Evolutionary conservation across 2,797 vertebrate genomes (phyloP).

Genomic region (Coreius guichenoti): DNA sequence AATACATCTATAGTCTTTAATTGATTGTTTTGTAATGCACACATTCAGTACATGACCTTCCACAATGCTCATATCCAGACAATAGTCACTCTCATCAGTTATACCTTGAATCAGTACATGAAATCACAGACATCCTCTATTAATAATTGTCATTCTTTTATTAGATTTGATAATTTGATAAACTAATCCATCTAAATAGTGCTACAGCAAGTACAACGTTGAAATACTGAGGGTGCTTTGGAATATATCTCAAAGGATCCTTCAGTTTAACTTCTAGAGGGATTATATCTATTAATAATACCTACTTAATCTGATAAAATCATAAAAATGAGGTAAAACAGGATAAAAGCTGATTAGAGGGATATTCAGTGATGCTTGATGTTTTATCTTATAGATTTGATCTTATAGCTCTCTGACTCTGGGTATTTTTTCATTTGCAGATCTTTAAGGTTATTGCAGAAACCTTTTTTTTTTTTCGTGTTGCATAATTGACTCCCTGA

Average conservation of each 20-base stretch:
- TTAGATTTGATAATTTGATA: conserved; percentile 5
- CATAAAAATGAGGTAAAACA: conserved; percentile 22
- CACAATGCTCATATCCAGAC: background rate
- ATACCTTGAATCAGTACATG: background rate
- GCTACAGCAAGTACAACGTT: background rate
- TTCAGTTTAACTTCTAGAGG: conserved; percentile 9
- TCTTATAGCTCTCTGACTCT: conserved; percentile 43
- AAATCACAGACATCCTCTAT: background rate
- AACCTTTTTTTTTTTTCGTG: conserved; percentile 73
- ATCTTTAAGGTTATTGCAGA: conserved; percentile 75
- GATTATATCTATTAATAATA: conserved; percentile 26
- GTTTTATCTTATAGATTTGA: conserved; percentile 40
- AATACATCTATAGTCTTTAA: background rate
- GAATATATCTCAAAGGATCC: conserved; percentile 8
- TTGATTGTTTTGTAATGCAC: background rate
- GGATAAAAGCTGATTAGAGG: conserved; percentile 22
- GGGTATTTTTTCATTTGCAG: conserved; percentile 31
- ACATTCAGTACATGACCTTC: background rate
- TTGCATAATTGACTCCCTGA: conserved; percentile 80
- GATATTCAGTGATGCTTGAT: conserved; percentile 5
- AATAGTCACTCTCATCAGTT: no score
- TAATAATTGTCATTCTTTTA: background rate
- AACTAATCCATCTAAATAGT: conserved; percentile 17
- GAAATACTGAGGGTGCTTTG: background rate
- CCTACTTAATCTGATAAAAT: conserved; percentile 22